phyloP scores from a whole-genome alignment of 2,797 vertebrate genomes.

The Lagorchestes hirsutus region DNA sequence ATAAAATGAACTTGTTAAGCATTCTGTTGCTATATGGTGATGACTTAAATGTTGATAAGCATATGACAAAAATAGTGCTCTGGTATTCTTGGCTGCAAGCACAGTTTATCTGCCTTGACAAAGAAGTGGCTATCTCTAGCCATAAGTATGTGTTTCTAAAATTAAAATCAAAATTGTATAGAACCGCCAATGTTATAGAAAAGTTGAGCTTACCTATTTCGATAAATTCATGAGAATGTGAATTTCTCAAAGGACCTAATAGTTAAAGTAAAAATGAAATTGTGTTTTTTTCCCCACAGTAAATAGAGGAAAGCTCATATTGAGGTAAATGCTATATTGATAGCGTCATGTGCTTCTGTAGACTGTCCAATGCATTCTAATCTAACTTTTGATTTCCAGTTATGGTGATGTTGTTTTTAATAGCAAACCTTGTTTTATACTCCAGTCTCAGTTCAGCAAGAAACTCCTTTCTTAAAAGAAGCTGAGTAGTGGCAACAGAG shows the following conservation, averaged over 20 bases:
- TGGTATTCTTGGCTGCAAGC: constrained; percentile 77
- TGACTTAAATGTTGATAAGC: constrained; percentile 74
- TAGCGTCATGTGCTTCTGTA: background rate
- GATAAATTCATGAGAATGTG: constrained; percentile 41
- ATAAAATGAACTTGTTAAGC: constrained; percentile 63
- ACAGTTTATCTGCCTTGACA: constrained; percentile 75
- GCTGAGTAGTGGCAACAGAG: constrained; percentile 4
- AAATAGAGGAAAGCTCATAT: background rate
- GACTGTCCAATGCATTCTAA: constrained; percentile 10
- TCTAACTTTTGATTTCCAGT: background rate
- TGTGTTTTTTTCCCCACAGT: constrained; percentile 13
- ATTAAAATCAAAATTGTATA: constrained; percentile 74
- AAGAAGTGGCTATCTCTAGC: constrained; percentile 72
- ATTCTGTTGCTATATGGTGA: constrained; percentile 65
- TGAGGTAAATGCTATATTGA: background rate
- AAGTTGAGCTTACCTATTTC: constrained; percentile 58
- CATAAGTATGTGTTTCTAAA: constrained; percentile 73
- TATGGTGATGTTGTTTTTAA: constrained; percentile 32
- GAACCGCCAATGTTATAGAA: constrained; percentile 65
- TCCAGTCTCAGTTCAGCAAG: constrained; percentile 2
- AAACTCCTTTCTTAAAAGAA: constrained; percentile 1
- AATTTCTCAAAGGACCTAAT: constrained; percentile 11
- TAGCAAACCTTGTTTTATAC: background rate
- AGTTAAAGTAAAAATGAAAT: constrained; percentile 46
- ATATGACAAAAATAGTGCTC: constrained; percentile 76